A percentile compares a stretch with the other conserved stretches of the same genome.
phyloP scores from a whole-genome alignment of 2,888 invertebrate genomes.

The Minunthozetes semirufus region DNA sequence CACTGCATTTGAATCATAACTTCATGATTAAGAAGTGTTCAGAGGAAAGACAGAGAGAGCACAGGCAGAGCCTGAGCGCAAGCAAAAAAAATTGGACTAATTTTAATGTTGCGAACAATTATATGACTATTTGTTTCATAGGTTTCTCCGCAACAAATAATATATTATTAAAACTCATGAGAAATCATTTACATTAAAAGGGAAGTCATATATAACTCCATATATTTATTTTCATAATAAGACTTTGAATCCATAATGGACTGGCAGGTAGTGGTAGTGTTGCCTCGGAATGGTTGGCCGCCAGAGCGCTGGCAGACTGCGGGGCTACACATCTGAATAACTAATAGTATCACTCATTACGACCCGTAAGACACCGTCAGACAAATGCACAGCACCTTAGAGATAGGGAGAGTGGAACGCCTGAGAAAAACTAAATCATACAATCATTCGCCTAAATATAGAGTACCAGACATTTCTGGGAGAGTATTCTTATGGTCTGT shows the following conservation, averaged over 20 bases:
- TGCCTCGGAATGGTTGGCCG: neutral
- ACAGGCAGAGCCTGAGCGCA: neutral
- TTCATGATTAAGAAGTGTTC: no score
- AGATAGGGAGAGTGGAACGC: neutral
- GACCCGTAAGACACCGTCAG: neutral
- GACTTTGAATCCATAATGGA: constrained; percentile 12
- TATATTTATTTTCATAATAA: neutral
- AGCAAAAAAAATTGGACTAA: neutral
- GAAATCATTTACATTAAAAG: neutral
- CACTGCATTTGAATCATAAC: no score
- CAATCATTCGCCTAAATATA: neutral
- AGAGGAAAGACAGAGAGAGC: neutral
- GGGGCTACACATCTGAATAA: constrained; percentile 2
- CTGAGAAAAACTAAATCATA: neutral
- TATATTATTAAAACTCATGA: constrained; percentile 9
- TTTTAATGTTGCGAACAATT: constrained; percentile 29
- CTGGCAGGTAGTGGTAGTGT: constrained; percentile 18
- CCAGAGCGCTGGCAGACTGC: constrained; percentile 5
- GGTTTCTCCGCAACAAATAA: neutral
- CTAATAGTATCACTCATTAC: neutral
- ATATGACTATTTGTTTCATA: constrained; percentile 15
- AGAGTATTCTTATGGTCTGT: neutral
- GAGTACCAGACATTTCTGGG: neutral
- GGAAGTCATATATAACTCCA: neutral
- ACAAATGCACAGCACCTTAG: neutral